Evolutionary conservation across 2,888 invertebrate species (phyloP).

Genomic region (Dolichopus griseipennis): DNA sequence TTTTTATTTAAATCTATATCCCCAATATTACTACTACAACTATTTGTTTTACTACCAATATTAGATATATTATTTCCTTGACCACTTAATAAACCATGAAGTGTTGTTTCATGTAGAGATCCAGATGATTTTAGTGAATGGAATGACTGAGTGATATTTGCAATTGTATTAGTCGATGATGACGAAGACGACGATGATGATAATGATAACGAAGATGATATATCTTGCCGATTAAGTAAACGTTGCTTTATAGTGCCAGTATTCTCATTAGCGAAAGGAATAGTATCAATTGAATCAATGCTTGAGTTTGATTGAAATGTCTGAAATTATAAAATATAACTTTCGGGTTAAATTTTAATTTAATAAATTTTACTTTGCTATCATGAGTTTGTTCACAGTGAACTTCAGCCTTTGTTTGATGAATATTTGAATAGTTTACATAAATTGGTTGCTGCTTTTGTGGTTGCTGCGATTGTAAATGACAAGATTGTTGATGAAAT

Average conservation of each 20-base stretch:
- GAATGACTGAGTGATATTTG: conserved; percentile 42
- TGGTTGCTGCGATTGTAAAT: conserved; percentile 29
- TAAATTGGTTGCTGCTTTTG: conserved; percentile 39
- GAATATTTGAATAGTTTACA: conserved; percentile 43
- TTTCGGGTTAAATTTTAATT: background rate
- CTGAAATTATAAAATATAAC: conserved; percentile 14
- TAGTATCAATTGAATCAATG: conserved; percentile 83
- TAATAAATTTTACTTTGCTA: conserved; percentile 32
- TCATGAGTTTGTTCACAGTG: conserved; percentile 45
- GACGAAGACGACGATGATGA: conserved; percentile 44
- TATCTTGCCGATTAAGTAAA: conserved; percentile 48
- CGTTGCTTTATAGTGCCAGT: conserved; percentile 95
- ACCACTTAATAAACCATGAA: conserved; percentile 23
- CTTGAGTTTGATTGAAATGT: conserved; percentile 77
- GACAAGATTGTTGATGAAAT: conserved; percentile 22
- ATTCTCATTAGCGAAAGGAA: conserved; percentile 97
- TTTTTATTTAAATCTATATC: conserved; percentile 18
- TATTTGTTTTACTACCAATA: conserved; percentile 19
- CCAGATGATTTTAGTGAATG: conserved; percentile 42
- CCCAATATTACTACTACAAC: conserved; percentile 19
- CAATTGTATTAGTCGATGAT: conserved; percentile 41
- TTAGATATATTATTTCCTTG: conserved; percentile 31
- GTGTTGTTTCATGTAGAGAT: conserved; percentile 45
- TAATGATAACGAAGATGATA: conserved; percentile 35
- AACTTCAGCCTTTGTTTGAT: conserved; percentile 55